phyloP scores from a whole-genome alignment of 1,140 invertebrate genomes.

The Microplitis mediator region DNA sequence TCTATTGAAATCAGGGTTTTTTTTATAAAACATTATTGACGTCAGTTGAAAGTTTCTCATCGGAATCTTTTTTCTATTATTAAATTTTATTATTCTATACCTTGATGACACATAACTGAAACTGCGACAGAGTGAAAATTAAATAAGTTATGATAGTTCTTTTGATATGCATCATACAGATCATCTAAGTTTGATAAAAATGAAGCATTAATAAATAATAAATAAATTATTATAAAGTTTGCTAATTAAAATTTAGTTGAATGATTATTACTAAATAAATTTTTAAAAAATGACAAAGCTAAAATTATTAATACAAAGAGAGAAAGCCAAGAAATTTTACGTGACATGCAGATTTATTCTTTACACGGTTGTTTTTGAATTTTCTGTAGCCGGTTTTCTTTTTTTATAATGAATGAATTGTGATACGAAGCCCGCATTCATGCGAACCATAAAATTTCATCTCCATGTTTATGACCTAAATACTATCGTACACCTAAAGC shows the following conservation, averaged over 20 bases:
- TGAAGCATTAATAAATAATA: no score
- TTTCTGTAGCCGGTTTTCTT: constrained; percentile 10
- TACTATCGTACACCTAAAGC: neutral
- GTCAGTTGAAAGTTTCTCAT: constrained; percentile 19
- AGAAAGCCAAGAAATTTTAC: constrained; percentile 14
- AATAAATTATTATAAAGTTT: no score
- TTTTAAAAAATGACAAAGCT: neutral
- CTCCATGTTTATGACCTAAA: neutral
- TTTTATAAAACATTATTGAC: neutral
- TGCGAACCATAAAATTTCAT: neutral
- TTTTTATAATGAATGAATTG: constrained; percentile 10
- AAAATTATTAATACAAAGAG: neutral
- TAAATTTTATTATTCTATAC: neutral
- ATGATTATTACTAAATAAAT: no score
- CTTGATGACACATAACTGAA: no score
- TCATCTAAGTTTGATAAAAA: no score
- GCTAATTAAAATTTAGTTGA: no score
- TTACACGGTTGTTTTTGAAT: neutral
- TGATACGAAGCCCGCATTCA: neutral
- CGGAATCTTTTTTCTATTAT: neutral
- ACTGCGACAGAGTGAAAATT: no score
- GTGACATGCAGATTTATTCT: constrained; percentile 10
- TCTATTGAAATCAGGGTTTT: neutral
- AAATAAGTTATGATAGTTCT: no score
- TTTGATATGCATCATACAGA: no score